Evolutionary conservation across 2,113 vertebrate species (phyloP).

Genomic region (Entomyzon cyanotis): DNA sequence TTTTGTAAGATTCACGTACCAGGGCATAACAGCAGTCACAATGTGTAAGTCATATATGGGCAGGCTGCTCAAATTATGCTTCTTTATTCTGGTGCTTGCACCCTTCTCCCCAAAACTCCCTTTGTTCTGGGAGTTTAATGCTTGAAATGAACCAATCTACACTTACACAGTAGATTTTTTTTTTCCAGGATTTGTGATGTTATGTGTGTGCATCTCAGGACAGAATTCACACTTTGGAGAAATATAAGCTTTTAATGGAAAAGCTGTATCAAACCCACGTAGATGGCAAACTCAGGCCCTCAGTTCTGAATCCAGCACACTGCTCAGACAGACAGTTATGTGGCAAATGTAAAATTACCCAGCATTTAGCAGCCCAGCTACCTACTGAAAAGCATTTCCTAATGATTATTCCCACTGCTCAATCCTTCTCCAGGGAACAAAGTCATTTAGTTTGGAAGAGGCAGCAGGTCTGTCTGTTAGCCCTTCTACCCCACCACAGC

Average conservation of each 20-base stretch:
- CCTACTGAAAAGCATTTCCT: background rate
- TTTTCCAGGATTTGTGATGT: background rate
- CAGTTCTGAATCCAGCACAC: background rate
- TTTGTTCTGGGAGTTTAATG: background rate
- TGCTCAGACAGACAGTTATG: background rate
- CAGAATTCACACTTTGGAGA: background rate
- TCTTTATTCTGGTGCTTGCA: background rate
- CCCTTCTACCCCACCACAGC: background rate
- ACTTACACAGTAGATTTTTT: background rate
- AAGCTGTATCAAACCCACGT: background rate
- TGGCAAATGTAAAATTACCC: background rate
- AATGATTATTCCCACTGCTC: background rate
- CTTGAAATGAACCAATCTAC: background rate
- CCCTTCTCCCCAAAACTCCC: too few species aligned
- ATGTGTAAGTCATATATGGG: background rate
- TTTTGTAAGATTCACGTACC: background rate
- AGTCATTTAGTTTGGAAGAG: background rate
- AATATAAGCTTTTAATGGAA: background rate
- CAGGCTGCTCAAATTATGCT: background rate
- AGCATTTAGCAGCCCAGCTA: background rate
- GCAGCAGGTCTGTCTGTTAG: background rate
- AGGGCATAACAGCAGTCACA: background rate
- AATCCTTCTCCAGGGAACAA: background rate
- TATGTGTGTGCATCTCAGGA: background rate
- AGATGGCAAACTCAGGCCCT: background rate